Evolutionary conservation across 2,113 vertebrate species (phyloP).

Genomic region (Acanthisitta chloris): DNA sequence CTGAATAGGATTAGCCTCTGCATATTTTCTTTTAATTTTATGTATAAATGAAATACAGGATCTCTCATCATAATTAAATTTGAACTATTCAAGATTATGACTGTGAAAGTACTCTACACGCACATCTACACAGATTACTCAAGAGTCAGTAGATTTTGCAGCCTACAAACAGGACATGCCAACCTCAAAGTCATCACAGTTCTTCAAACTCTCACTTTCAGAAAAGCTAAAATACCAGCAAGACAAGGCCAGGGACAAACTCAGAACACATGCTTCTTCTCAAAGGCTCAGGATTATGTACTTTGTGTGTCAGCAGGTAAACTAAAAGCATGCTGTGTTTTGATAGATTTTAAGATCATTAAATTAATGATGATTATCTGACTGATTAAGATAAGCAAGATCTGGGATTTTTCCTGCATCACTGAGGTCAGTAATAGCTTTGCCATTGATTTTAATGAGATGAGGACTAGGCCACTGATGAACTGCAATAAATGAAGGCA

Average conservation of each 20-base stretch:
- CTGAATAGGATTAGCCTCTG: neutral
- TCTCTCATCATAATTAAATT: slow-evolving; percentile 44
- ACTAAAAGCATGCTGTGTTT: neutral
- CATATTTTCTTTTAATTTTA: slow-evolving; percentile 48
- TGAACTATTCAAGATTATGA: slow-evolving; percentile 37
- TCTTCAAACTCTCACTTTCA: neutral
- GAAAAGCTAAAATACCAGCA: neutral
- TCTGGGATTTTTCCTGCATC: neutral
- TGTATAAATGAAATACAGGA: slow-evolving; percentile 33
- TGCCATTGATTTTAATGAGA: neutral
- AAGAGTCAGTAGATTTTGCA: neutral
- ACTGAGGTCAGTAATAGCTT: neutral
- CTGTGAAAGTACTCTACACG: neutral
- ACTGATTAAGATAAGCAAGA: slow-evolving; percentile 15
- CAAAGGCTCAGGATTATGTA: neutral
- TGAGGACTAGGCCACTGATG: neutral
- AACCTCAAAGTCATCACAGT: neutral
- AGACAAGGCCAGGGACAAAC: neutral
- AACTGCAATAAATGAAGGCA: neutral
- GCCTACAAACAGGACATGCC: neutral
- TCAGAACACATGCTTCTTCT: neutral
- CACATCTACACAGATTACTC: slow-evolving; percentile 27
- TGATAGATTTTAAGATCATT: slow-evolving; percentile 9
- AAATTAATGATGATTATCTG: slow-evolving; percentile 14
- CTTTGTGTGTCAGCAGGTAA: neutral